These are phyloP conservation scores for Heliocidaris tuberculata DNA, from an alignment of 35 echinoderm and acorn worm genomes.

Conservation along the genomic window DNA sequence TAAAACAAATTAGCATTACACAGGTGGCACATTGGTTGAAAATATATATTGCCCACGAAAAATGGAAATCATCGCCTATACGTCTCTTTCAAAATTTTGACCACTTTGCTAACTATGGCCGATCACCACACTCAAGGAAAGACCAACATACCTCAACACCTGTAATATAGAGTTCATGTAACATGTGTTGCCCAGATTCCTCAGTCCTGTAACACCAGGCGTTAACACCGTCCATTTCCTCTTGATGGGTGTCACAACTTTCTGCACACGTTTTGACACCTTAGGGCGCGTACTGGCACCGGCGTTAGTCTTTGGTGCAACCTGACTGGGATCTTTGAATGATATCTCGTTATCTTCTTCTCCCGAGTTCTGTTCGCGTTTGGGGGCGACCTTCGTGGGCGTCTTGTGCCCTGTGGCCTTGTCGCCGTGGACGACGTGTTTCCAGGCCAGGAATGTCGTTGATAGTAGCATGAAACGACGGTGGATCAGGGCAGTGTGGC, in stretches of 20 bases:
- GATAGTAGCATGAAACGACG: constrained; percentile 74
- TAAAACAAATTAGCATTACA: too few species aligned
- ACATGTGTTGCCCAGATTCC: constrained; percentile 95
- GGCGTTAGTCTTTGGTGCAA: neutral
- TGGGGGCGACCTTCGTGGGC: constrained; percentile 30
- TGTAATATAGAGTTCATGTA: constrained; percentile 98
- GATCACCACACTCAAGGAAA: too few species aligned
- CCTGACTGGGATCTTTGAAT: neutral
- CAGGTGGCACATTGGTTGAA: too few species aligned
- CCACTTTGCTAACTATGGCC: too few species aligned
- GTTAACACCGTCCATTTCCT: constrained; percentile 85
- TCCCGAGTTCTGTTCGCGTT: neutral
- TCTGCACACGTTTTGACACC: neutral
- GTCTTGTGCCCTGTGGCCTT: constrained; percentile 56
- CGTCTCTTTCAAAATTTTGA: too few species aligned
- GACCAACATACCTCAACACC: constrained; percentile 74
- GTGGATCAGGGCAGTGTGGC: constrained; percentile 90
- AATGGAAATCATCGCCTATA: too few species aligned
- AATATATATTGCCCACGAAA: too few species aligned
- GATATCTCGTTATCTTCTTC: constrained; percentile 34
- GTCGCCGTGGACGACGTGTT: constrained; percentile 64
- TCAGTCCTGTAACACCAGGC: constrained; percentile 86
- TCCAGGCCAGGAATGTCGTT: constrained; percentile 83
- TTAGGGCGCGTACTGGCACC: neutral
- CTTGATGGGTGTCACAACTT: constrained; percentile 44